phyloP scores from a whole-genome alignment of 2,113 vertebrate species.

The Oreocharis arfaki region DNA sequence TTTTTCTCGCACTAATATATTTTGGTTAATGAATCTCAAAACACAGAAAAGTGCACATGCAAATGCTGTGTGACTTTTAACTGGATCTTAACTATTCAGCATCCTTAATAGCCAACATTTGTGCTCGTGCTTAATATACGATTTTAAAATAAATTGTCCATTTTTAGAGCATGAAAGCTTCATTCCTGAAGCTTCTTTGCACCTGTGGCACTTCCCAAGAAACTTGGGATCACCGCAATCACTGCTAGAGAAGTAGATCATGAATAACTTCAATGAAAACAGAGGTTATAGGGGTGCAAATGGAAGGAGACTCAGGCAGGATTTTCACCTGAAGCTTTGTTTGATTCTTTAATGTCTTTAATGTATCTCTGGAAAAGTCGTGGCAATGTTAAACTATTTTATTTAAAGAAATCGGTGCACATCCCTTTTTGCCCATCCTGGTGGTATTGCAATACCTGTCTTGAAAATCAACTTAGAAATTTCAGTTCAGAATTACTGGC shows the following conservation, averaged over 20 bases:
- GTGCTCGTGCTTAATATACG: neutral
- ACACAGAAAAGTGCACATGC: neutral
- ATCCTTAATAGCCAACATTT: neutral
- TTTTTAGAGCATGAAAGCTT: neutral
- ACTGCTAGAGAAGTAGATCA: neutral
- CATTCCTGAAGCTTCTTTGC: neutral
- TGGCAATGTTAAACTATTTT: neutral
- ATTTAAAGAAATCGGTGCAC: neutral
- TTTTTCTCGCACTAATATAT: neutral
- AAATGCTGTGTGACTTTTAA: neutral
- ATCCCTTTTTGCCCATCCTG: neutral
- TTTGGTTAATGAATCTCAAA: neutral
- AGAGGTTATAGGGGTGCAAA: neutral
- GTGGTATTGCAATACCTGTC: neutral
- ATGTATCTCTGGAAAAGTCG: neutral
- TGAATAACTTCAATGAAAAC: neutral
- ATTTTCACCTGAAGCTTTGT: neutral
- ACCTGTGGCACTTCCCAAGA: neutral
- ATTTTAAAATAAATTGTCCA: neutral
- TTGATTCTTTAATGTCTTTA: neutral
- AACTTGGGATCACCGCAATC: neutral
- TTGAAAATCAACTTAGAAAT: neutral
- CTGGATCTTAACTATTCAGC: neutral
- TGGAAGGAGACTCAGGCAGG: neutral
- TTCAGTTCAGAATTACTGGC: neutral